Base-by-base conservation (phyloP, 2,113 vertebrate genomes). In the Terrapene triunguis region DNA sequence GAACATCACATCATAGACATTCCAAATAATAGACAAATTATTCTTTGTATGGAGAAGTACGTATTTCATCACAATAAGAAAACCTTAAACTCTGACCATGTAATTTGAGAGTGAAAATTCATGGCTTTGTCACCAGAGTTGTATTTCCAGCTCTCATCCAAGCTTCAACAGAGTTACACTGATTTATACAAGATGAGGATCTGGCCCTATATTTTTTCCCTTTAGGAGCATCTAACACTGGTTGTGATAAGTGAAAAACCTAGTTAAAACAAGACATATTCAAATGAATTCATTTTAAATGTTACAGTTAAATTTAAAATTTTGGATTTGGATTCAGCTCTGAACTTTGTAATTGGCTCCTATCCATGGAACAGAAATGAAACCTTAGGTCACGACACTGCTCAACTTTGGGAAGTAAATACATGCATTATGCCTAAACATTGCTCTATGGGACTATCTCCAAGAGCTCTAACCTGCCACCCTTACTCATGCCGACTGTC, bases 201-300 rank as follows among this genome's bases (percentile, higher is more conserved):
- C 12, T 44, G 25, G 24, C 0, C 76, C 57, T 72, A 5, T 2
- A 1, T 0, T 1, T 1, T 84, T 3, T 3, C 38, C 16, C 4
- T 84, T 81, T 83, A 48, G 16, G 57, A 74, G 1, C 0, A 3
- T 3, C 81, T 82, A 59, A 2, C 25, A n/a, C n/a, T 80, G 57
- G 5, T 53, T 0, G 1, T 24, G 13, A 3, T 0, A 25, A 69
- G n/a, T 74, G 27, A 16, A 74, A 69, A 44, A n/a, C 16, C 1
- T n/a, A 2, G 4, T 82, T 22, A 5, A 80, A 80, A 50, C 3
- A 57, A 72, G 2, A 80, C 74, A 38, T 5, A 1, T 11, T 59
- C 74, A 10, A 27, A 3, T 50, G 6, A 76, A 42, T 69, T 0
- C 4, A 22, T 74, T 59, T 38, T 8, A 88, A 92, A 82, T 79